Base-by-base conservation (phyloP, 2,888 invertebrate species). In the Melipona beecheii region DNA sequence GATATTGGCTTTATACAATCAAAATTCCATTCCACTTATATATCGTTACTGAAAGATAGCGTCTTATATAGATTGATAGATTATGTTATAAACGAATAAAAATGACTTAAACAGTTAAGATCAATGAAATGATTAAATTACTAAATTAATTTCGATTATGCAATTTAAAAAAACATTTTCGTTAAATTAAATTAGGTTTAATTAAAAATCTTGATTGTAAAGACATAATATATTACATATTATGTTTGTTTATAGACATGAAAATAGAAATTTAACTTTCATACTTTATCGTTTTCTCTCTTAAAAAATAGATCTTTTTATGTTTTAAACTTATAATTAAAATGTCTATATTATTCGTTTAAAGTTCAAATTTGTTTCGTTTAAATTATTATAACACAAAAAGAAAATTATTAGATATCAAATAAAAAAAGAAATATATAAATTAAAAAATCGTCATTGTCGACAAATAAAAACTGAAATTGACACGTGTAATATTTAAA, bases 1-100 rank as follows among this genome's bases (percentile, higher is more conserved):
- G 68, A 60, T 73, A 68, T 71, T 43, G 54, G 27, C 2, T 58
- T 64, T 54, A 54, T 58, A 65, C 71, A 49, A 64, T 54, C 27
- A 43, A 71, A 71, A 71, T 71, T n/a, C 52, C n/a, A 27, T 62
- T 36, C 43, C 4, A 54, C 4, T 27, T 36, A 52, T 54, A 70
- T 27, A 2, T n/a, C 27, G 21, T 77, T 62, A 24, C 11, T 24
- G 21, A 43, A 43, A 54, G 11, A 43, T 43, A 43, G 43, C 9
- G 1, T 70, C 17, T 70, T 31, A 24, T 27, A 27, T 27, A 27
- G 27, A 27, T 27, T 27, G 27, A 27, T 27, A 27, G 27, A 27
- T 27, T 27, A 36, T 11, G 24, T 24, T 64, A 0, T 56, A 19
- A 15, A 0, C 4, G 11, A 19, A 50, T 68, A 50, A 75, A 69